Evolutionary conservation across 2,113 vertebrate species (phyloP).

Genomic region (Larimichthys crocea): DNA sequence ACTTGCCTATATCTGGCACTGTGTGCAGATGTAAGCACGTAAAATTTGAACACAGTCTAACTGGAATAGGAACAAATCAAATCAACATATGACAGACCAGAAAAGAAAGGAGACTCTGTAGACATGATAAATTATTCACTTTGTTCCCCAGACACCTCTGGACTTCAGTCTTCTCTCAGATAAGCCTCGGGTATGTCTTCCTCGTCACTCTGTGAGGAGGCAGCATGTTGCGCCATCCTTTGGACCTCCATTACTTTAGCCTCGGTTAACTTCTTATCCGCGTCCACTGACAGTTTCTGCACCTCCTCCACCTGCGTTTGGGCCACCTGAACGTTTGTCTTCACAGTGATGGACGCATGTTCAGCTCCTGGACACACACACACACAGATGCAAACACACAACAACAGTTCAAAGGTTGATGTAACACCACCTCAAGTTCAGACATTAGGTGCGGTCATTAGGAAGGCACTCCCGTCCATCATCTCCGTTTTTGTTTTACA

Average conservation of each 20-base stretch:
- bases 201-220: slow-evolving; percentile 64
- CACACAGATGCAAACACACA: neutral
- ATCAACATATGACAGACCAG: neutral
- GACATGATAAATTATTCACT: neutral
- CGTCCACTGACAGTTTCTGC: slow-evolving; percentile 86
- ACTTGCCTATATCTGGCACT: neutral
- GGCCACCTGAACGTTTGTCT: slow-evolving; percentile 89
- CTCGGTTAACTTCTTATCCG: slow-evolving; percentile 90
- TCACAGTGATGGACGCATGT: slow-evolving; percentile 86
- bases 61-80: neutral
- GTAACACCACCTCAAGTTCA: slow-evolving; percentile 22
- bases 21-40: neutral
- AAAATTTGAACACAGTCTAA: neutral
- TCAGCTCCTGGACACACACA: slow-evolving; percentile 89
- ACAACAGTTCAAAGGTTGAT: slow-evolving; percentile 27
- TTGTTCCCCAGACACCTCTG: neutral
- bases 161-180: slow-evolving; percentile 82
- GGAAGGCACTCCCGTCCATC: slow-evolving; percentile 51
- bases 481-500: slow-evolving; percentile 43
- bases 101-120: neutral
- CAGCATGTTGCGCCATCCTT: slow-evolving; percentile 72
- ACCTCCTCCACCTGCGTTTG: slow-evolving; percentile 89
- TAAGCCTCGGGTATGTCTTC: slow-evolving; percentile 84
- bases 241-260: slow-evolving; percentile 88
- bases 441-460: slow-evolving; percentile 39